Base-by-base conservation (phyloP, 2,888 invertebrate genomes). In the Thera britannica region DNA sequence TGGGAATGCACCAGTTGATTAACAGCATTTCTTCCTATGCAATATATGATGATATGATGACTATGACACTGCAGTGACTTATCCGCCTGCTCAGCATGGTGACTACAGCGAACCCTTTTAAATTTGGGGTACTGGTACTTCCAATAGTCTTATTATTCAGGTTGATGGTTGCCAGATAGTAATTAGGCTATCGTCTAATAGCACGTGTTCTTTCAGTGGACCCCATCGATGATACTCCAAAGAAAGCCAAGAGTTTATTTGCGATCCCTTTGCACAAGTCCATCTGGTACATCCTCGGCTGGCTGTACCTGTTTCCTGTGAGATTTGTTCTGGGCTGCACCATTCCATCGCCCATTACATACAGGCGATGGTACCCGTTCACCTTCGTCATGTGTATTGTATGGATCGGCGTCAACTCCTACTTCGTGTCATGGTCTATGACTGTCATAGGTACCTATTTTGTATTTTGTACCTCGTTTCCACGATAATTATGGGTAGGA, bases 341-440 rank as follows among this genome's bases (percentile, higher is more conserved):
- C 0, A 95, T 98, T 62, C 98, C 98, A 0, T 96, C 97, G 79
- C 95, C 96, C 0, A 86, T 94, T 59, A 93, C 89, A 3, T 90
- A 94, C 79, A 94, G 94, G 34, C 94, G 89, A 60, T 88, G 95
- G 72, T 98, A 97, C 83, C 96, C 97, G 0, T 52, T 97, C 0
- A 96, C 98, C 0, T 98, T 99, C 83, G 73, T 97, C 12, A 96
- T 98, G 96, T 98, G 98, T 82, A 96, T 98, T 38, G 85, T 97
- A 2, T 98, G 97, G 96, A 97, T 99, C 72, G 98, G 97, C 2
- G 86, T 93, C 1, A 96, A 97, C 73, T 97, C 98, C 0, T 99
- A 98, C 83, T 79, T 98, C 63, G 97, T 98, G 38, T 97, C 98
- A 0, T 99, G 99, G 98, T 97, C 98, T 96, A 96, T 98, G 85